Evolutionary conservation across 2,113 vertebrate genomes (phyloP).

Genomic region (Vidua macroura): DNA sequence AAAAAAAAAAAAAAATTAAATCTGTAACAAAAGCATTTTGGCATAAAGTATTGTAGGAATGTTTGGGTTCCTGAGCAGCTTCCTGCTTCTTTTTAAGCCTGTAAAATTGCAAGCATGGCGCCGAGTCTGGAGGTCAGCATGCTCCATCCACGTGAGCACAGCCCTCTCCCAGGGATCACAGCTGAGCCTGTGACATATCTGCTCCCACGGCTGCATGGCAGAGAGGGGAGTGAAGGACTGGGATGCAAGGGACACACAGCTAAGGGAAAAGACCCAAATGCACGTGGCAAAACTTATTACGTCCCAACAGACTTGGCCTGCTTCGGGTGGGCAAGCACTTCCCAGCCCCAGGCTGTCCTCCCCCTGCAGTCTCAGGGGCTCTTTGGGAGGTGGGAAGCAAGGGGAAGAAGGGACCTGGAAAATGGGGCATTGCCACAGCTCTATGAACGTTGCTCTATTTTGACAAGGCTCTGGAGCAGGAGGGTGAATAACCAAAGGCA

Average conservation of each 20-base stretch:
- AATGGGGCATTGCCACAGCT: not conserved
- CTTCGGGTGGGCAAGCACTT: rapidly evolving
- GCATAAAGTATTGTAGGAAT: not conserved
- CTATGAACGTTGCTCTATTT: not conserved
- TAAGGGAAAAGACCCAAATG: not conserved
- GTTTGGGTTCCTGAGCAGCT: not conserved
- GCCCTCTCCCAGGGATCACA: not conserved
- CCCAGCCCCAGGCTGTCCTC: not conserved
- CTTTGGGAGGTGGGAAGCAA: not conserved
- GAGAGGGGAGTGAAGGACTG: not conserved
- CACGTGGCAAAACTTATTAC: rapidly evolving
- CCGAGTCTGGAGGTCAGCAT: not conserved
- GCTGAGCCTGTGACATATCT: not conserved
- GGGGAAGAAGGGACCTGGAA: not conserved
- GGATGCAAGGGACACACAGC: not conserved
- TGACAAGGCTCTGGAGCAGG: not conserved
- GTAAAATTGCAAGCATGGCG: not conserved
- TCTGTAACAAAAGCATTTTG: not conserved
- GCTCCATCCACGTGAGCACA: not conserved
- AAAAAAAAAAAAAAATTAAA: not conserved
- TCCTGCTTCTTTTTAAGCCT: not conserved
- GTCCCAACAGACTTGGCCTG: not conserved
- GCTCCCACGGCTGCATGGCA: not conserved
- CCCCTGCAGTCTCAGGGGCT: not conserved
- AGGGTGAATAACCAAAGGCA: not conserved